Base-by-base conservation (phyloP, 2,113 vertebrate species). In the Caranx ignobilis region DNA sequence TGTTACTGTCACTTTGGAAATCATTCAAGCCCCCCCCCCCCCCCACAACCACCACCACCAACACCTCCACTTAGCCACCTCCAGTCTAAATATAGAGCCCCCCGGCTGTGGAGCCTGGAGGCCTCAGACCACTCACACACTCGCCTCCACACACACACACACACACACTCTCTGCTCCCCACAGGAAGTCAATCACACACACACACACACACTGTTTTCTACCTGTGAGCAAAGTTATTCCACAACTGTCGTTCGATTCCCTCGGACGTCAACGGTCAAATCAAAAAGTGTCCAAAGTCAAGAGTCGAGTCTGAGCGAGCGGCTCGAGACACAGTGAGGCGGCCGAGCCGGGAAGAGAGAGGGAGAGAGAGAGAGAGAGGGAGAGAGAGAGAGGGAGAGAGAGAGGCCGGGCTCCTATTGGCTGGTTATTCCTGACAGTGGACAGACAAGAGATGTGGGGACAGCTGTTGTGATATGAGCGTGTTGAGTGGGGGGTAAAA, bases 401-500 rank as follows among this genome's bases (percentile, higher is more conserved):
- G 74, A 50, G 66, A 12, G 50, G 15, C 41, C 35, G 83, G 21
- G 3, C 31, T 48, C 68, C 45, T 82, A 90, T 88, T 94, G 95
- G 91, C 81, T 63, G 77, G 72, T 79, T 94, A 94, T 94, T 94
- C 91, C 91, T 93, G 91, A 93, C 87, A 39, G 57, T 16, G 81
- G 71, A 85, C 83, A 77, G 81, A 86, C 79, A 87, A 32, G 90
- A 91, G 82, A 73, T 77, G 80, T 81, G 59, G 87, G 93, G 95
- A 96, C 97, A 97, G 96, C 96, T 97, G 96, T 92, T 91, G 87
- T 79, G 94, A 96, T 94, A 95, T 65, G 71, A 85, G 70, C 70
- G 79, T 76, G 89, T 50, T 75, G 55, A 39, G 32, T 1, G 4
- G 4, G 62, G 79, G 79, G 87, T 96, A 97, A 96, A 97, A 96